Evolutionary conservation across 92 coral and sea anemone genomes (phyloP), one percentile per base, ranked within the genome.

Genomic region (Pocillopora meandrina): DNA sequence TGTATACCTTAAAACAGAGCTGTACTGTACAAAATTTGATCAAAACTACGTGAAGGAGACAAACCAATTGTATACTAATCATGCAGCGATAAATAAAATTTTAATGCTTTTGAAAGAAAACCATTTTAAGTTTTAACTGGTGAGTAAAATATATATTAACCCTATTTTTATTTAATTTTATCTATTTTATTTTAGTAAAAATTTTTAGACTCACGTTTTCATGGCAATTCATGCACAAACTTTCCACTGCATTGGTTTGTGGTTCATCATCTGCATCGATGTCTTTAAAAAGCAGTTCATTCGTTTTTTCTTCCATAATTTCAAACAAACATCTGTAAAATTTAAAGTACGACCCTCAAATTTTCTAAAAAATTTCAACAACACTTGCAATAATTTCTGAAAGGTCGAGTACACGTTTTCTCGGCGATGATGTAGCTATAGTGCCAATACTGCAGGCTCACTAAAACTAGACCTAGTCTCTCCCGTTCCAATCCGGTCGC

Each of bases 211-310:
- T 88, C 76, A 96, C 98, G 72, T 89, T 89, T 87, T 94, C 86
- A 10, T 89, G 82, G 83, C 98, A 96, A 19, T 90, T 76, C 91
- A 94, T 78, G 72, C 98, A 96, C 80, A 94, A 26, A 74, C 98
- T 96, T 72, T 96, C 98, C 42, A 94, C 75, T 57, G 87, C 81
- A 60, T 83, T 79, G 15, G 87, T 81, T 64, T 86, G 79, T 35
- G 84, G 81, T 56, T 71, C 93, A 1, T 92, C 89, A 23, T 92
- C 98, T 5, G 89, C 98, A 63, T 86, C 71, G n/a, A 96, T 78
- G 20, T 89, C 91, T 21, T 77, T 93, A 86, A 96, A 96, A 52
- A 92, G 56, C 49, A 92, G 80, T 20, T 78, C 80, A 21, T 89
- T 87, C 16, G 70, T 63, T 31, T 82, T 84, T 80, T 84, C 73